Evolutionary conservation across 2,797 vertebrate species (phyloP).

Genomic region (Avahi laniger): DNA sequence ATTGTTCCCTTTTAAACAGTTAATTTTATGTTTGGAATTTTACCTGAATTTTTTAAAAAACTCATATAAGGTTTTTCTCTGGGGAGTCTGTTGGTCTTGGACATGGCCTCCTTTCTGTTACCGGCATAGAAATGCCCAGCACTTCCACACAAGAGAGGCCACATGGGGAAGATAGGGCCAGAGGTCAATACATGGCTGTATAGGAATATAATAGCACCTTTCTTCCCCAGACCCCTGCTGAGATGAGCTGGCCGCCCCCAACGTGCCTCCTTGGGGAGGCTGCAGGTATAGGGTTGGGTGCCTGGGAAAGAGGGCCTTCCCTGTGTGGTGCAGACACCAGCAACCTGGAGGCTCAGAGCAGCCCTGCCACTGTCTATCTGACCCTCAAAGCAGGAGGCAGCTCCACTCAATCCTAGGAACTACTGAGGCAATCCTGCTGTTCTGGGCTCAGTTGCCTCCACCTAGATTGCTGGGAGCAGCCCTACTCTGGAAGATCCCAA

Average conservation of each 20-base stretch:
- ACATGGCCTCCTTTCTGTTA: not conserved
- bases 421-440: not conserved
- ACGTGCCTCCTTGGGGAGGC: not conserved
- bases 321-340: not conserved
- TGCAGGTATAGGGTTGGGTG: no score
- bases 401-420: not conserved
- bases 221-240: not conserved
- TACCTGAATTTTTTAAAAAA: not conserved
- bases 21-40: not conserved
- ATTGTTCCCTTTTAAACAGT: not conserved
- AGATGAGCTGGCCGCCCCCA: not conserved
- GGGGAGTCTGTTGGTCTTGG: not conserved
- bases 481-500: not conserved
- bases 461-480: not conserved
- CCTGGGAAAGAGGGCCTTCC: not conserved
- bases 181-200: not conserved
- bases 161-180: not conserved
- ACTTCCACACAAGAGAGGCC: not conserved
- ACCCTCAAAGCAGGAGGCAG: not conserved
- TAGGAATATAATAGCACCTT: not conserved
- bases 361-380: not conserved
- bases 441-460: not conserved
- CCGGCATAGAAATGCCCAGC: not conserved
- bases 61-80: not conserved
- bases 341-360: not conserved